phyloP scores from a whole-genome alignment of 2,888 invertebrate genomes.

The Crocallis elinguaria region DNA sequence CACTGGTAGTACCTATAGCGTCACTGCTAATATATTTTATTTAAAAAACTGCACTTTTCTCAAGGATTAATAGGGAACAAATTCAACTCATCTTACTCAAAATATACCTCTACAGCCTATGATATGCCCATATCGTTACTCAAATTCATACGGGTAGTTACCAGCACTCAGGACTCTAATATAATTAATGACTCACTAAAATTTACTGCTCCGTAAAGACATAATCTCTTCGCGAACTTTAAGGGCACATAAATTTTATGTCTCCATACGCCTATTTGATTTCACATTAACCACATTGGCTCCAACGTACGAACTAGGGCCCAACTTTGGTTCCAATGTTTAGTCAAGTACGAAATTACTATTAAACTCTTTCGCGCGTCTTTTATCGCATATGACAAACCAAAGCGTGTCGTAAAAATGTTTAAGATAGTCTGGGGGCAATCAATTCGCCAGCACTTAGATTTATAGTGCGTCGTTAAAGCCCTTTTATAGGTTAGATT shows the following conservation, averaged over 20 bases:
- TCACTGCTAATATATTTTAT: no score
- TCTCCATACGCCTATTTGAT: conserved; percentile 25
- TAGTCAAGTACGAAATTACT: conserved; percentile 14
- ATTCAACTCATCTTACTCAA: no score
- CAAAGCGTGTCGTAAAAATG: conserved; percentile 54
- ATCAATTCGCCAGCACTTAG: conserved; percentile 58
- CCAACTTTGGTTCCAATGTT: conserved; percentile 20
- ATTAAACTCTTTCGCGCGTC: conserved; percentile 36
- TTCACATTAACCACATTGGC: conserved; percentile 17
- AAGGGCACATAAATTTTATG: conserved; percentile 33
- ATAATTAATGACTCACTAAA: conserved; percentile 24
- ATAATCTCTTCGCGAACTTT: conserved; percentile 24
- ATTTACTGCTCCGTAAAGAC: conserved; percentile 24
- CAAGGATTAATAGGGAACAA: no score
- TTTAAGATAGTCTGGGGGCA: conserved; percentile 52
- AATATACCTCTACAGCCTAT: no score
- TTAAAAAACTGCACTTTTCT: no score
- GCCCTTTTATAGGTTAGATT: conserved; percentile 28
- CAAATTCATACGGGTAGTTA: no score
- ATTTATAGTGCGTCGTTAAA: conserved; percentile 53
- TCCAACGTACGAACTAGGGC: background rate
- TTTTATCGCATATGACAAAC: conserved; percentile 35
- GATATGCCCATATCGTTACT: no score
- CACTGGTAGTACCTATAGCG: no score
- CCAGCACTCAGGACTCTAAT: conserved; percentile 2